These are phyloP conservation scores for Trachelus tabidus DNA, from an alignment of 2,888 invertebrate genomes.

Conservation along the genomic window DNA sequence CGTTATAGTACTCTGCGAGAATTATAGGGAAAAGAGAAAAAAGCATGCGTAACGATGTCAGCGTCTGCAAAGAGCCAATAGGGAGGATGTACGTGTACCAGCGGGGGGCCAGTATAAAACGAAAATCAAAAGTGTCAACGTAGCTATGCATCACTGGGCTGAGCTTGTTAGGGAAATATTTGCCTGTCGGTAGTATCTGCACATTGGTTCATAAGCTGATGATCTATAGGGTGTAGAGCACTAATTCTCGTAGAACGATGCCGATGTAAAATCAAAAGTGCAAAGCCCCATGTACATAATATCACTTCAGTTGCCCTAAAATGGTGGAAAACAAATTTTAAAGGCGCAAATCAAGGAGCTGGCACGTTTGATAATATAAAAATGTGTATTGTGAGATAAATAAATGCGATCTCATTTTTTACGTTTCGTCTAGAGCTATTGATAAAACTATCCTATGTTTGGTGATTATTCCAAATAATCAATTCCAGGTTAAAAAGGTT, in stretches of 20 bases:
- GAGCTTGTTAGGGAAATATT: neutral
- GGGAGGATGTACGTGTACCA: neutral
- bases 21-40: neutral
- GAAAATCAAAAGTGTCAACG: neutral
- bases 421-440: no score
- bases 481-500: no score
- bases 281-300: no score
- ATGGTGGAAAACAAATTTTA: no score
- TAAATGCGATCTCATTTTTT: no score
- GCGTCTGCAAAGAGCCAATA: neutral
- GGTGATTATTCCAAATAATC: no score
- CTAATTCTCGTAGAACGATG: neutral
- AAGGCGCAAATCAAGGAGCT: no score
- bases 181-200: neutral
- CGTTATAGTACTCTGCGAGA: neutral
- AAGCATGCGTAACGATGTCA: neutral
- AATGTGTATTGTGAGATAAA: no score
- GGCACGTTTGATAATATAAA: no score
- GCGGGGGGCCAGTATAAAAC: neutral
- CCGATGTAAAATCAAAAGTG: neutral
- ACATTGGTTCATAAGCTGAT: neutral
- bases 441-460: no score
- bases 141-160: neutral
- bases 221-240: neutral
- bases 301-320: no score